A percentile compares a stretch with the other conserved stretches of the same genome.
phyloP scores from a whole-genome alignment of 2,113 vertebrate species.

The Brienomyrus brachyistius region DNA sequence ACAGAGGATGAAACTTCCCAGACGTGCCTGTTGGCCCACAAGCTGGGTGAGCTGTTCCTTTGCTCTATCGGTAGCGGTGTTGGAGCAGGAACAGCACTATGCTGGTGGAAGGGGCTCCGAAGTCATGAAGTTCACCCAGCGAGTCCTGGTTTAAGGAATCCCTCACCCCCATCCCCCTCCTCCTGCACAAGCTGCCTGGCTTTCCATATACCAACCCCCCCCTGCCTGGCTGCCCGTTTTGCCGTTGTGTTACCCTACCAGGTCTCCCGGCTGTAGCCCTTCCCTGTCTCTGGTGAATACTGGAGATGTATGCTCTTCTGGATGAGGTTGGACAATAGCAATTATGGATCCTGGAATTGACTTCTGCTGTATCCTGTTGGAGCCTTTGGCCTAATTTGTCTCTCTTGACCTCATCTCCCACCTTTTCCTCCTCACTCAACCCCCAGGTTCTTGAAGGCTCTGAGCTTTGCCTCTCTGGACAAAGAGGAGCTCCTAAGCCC shows the following conservation, averaged over 20 bases:
- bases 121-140: not conserved
- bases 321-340: not conserved
- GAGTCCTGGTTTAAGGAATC: not conserved
- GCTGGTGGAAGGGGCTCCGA: not conserved
- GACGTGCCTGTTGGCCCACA: not conserved
- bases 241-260: not conserved
- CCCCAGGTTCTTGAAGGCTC: slow-evolving; percentile 92
- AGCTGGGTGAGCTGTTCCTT: not conserved
- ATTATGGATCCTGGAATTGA: not conserved
- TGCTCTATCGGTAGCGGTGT: not conserved
- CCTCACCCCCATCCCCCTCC: not conserved
- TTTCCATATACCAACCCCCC: not conserved
- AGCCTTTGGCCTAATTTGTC: not conserved
- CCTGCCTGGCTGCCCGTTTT: not conserved
- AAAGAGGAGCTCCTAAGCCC: slow-evolving; percentile 96
- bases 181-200: not conserved
- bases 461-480: slow-evolving; percentile 95
- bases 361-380: not conserved
- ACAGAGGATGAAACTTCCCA: not conserved
- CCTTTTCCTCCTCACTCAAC: slow-evolving; percentile 16
- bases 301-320: not conserved
- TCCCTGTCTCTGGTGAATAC: not conserved
- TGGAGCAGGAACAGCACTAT: not conserved
- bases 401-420: not conserved
- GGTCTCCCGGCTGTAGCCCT: not conserved